A percentile compares a stretch with the other conserved stretches of the same genome.
Conservation (phyloP, 2,888 invertebrate genomes). For the Miltochrista miniata region DNA sequence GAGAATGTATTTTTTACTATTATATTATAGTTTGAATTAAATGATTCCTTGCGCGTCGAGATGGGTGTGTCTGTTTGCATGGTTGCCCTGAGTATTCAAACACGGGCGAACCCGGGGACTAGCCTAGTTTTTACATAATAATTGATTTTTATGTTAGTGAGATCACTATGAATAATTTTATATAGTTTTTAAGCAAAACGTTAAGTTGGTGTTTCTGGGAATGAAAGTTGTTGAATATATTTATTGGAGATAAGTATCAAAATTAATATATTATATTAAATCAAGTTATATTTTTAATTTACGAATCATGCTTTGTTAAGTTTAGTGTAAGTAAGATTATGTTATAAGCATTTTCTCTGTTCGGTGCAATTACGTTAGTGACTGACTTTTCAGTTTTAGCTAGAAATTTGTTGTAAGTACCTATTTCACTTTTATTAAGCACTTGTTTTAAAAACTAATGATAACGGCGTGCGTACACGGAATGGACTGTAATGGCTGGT, state of each 20-base stretch:
- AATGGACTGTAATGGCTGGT: slow-evolving; percentile 58
- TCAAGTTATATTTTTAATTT: slow-evolving; percentile 54
- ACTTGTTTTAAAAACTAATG: slow-evolving; percentile 53
- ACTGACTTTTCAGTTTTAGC: slow-evolving; percentile 56
- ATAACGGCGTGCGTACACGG: slow-evolving; percentile 46
- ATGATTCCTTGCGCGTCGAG: slow-evolving; percentile 56
- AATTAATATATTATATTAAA: slow-evolving; percentile 60
- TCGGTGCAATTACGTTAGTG: slow-evolving; percentile 75
- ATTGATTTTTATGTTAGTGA: slow-evolving; percentile 52
- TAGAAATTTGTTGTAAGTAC: slow-evolving; percentile 46
- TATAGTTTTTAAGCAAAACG: slow-evolving; percentile 51
- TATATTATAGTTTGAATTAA: slow-evolving; percentile 49
- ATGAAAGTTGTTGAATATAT: slow-evolving; percentile 50
- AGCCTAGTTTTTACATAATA: slow-evolving; percentile 35
- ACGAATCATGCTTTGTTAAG: slow-evolving; percentile 39
- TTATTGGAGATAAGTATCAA: slow-evolving; percentile 59
- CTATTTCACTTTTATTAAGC: slow-evolving; percentile 43
- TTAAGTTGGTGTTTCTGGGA: slow-evolving; percentile 35
- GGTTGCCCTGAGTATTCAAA: slow-evolving; percentile 15
- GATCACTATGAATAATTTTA: slow-evolving; percentile 59
- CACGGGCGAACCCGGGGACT: slow-evolving; percentile 29
- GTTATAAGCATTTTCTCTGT: slow-evolving; percentile 67
- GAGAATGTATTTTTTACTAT: slow-evolving; percentile 48
- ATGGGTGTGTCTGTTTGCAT: slow-evolving; percentile 6
- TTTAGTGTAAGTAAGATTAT: slow-evolving; percentile 43